phyloP scores from a whole-genome alignment of 2,797 vertebrate genomes.

The Dicrostonyx torquatus region DNA sequence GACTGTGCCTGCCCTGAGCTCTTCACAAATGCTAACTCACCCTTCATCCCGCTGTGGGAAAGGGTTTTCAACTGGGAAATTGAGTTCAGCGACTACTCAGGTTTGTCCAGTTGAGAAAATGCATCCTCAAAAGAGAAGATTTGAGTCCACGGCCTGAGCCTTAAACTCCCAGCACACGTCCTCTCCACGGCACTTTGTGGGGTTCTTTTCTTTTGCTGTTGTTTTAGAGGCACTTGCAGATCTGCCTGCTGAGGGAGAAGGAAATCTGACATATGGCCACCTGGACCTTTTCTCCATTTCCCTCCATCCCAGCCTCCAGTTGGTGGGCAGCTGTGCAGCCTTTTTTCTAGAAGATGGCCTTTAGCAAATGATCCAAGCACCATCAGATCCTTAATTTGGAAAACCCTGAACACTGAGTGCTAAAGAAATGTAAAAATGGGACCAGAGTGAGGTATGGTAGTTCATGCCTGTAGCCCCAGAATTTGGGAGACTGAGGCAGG shows the following conservation, averaged over 20 bases:
- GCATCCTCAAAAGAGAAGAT: not conserved
- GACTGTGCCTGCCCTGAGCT: not conserved
- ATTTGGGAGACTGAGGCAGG: too few species aligned
- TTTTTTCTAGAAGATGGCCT: not conserved
- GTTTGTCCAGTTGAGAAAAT: not conserved
- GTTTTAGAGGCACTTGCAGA: not conserved
- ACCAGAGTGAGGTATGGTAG: too few species aligned
- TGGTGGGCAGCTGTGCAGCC: not conserved
- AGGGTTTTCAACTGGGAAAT: not conserved
- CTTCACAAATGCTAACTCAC: not conserved
- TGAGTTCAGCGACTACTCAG: not conserved
- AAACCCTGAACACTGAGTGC: not conserved
- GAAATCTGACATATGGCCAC: not conserved
- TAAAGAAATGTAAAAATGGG: slow-evolving; percentile 7
- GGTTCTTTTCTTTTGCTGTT: not conserved
- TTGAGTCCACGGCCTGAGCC: not conserved
- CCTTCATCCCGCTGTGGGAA: not conserved
- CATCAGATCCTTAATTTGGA: not conserved
- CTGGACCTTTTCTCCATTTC: not conserved
- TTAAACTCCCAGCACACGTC: not conserved
- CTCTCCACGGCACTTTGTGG: not conserved
- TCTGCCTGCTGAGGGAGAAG: not conserved
- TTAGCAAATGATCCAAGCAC: not conserved
- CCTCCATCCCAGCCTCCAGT: not conserved
- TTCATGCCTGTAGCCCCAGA: too few species aligned